These are phyloP conservation scores for Ectemnius continuus DNA, from an alignment of 2,888 invertebrate species.

Conservation along the genomic window DNA sequence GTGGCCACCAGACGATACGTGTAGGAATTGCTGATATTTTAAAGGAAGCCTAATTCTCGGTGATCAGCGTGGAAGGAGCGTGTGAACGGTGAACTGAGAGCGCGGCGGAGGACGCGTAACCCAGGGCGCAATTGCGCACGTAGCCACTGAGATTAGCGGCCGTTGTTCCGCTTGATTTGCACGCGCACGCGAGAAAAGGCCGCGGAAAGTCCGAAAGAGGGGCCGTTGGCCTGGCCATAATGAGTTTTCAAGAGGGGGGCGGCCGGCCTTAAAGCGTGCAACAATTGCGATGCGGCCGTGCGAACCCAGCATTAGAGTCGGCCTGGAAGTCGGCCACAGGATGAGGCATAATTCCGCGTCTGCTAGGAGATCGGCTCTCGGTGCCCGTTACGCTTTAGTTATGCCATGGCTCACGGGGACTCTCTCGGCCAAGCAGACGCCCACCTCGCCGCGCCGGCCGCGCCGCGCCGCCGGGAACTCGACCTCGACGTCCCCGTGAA, in stretches of 20 bases:
- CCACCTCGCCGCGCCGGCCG: no score
- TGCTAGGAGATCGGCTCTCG: constrained; percentile 7
- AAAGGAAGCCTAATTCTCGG: no score
- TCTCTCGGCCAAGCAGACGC: constrained; percentile 37
- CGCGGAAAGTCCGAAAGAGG: constrained; percentile 1
- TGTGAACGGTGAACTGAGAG: no score
- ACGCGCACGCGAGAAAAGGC: constrained; percentile 38
- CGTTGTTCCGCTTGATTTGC: constrained; percentile 3
- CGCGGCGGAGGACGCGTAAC: constrained; percentile 8
- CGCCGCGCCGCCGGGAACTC: neutral
- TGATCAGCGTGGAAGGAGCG: no score
- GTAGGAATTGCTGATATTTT: no score
- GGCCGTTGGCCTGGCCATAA: constrained; percentile 17
- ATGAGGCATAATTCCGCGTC: constrained; percentile 37
- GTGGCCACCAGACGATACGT: no score
- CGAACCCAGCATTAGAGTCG: constrained; percentile 41
- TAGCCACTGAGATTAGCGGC: neutral
- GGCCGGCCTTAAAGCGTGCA: constrained; percentile 54
- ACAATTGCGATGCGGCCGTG: constrained; percentile 52
- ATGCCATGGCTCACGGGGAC: constrained; percentile 1
- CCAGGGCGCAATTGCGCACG: neutral
- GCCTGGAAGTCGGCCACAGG: constrained; percentile 28
- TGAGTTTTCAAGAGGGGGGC: constrained; percentile 17
- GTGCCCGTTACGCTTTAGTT: constrained; percentile 31
- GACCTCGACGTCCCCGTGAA: constrained; percentile 40